phyloP scores from a whole-genome alignment of 2,888 invertebrate species.

The Eulithis prunata region DNA sequence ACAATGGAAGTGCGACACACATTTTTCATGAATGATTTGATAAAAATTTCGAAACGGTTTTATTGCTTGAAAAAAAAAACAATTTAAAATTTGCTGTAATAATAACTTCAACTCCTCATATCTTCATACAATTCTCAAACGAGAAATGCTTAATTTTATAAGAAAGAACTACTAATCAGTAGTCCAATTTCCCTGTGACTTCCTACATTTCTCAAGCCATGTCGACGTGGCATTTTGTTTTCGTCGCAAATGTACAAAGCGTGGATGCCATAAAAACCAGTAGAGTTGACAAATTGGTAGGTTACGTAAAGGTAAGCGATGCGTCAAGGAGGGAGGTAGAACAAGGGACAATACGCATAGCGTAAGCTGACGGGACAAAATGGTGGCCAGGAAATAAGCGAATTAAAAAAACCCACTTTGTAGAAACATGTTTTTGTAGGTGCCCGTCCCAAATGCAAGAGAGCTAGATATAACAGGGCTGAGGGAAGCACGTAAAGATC shows the following conservation, averaged over 20 bases:
- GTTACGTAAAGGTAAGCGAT: conserved; percentile 53
- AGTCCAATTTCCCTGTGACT: conserved; percentile 18
- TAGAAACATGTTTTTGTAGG: too few species aligned
- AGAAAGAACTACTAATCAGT: conserved; percentile 10
- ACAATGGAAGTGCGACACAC: too few species aligned
- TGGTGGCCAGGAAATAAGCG: conserved; percentile 9
- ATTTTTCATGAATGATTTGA: too few species aligned
- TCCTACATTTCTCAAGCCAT: conserved; percentile 26
- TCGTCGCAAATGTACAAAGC: conserved; percentile 27
- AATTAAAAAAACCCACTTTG: too few species aligned
- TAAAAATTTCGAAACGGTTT: too few species aligned
- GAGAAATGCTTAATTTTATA: not conserved
- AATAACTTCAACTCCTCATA: too few species aligned
- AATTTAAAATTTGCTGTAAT: too few species aligned
- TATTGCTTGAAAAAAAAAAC: too few species aligned
- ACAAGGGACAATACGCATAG: conserved; percentile 50
- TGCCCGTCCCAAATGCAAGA: too few species aligned
- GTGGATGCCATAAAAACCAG: conserved; percentile 36
- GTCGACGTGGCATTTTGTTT: conserved; percentile 27
- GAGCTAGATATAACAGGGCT: too few species aligned
- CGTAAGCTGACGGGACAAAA: conserved; percentile 26
- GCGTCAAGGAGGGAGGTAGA: conserved; percentile 53
- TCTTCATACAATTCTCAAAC: not conserved
- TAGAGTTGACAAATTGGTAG: conserved; percentile 41
- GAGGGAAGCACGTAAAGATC: too few species aligned